Base-by-base conservation (phyloP, 2,797 vertebrate species). In the Ibycter americanus region DNA sequence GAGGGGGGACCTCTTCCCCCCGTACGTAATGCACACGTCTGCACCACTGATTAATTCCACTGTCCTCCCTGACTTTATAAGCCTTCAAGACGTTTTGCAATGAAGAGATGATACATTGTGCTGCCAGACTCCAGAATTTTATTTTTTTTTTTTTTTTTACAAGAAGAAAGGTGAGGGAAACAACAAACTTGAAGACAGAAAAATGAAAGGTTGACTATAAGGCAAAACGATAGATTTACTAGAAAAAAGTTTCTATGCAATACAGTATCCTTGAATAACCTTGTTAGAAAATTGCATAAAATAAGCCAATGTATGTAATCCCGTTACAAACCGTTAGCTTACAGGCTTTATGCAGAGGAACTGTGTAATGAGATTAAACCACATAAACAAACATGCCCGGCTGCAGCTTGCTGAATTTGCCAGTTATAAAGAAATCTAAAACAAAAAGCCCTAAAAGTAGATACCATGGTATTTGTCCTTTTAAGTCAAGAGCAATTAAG, bases 331-430 rank as follows among this genome's bases (percentile, higher is more conserved):
- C 85, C 59, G 40, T 87, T 94, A 55, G 95, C 79, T 96, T 93
- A 86, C 66, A 31, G 95, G 88, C 80, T 97, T 96, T 90, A 93
- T 74, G 93, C 96, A 90, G 89, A 93, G 87, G 90, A 96, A 78
- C 40, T 88, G 84, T 81, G 78, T 97, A 97, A 98, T 95, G 79
- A 97, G 96, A 98, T 98, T 98, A 97, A 96, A 68, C 67, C 84
- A 49, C 55, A 15, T 8, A 93, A 94, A 95, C 87, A 96, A 97
- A 94, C 92, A 72, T 20, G 84, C 44, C 71, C 56, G 29, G 93
- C 73, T 58, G 54, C 18, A 40, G 76, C 66, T 82, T 56, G 66
- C 61, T 26, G 8, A 86, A 67, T 83, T 47, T 38, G 55, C 63
- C 29, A 10, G 26, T 55, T 61, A 17, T 31, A 73, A 61, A 80